A percentile compares a stretch with the other conserved stretches of the same genome.
These are phyloP conservation scores for Brenthis daphne DNA, from an alignment of 2,888 invertebrate genomes.

Conservation along the genomic window DNA sequence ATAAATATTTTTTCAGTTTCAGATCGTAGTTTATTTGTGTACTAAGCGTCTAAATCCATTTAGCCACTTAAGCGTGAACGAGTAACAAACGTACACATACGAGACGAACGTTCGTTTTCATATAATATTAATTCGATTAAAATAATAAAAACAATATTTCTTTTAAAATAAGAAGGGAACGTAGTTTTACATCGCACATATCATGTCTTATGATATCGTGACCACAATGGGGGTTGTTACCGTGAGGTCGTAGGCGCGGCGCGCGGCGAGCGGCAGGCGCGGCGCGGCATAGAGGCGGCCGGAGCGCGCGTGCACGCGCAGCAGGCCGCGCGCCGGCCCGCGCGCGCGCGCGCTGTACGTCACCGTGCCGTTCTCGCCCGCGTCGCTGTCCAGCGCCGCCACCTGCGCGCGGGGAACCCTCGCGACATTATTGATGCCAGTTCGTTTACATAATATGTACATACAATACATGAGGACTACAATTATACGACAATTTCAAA, in stretches of 20 bases:
- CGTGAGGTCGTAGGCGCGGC: slow-evolving; percentile 64
- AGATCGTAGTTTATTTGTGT: not conserved
- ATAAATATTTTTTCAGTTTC: no score
- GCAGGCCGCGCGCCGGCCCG: slow-evolving; percentile 89
- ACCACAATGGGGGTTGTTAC: slow-evolving; percentile 36
- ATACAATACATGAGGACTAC: not conserved
- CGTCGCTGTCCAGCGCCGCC: slow-evolving; percentile 91
- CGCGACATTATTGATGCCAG: no score
- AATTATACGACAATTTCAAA: not conserved
- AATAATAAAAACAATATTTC: no score
- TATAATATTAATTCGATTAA: not conserved
- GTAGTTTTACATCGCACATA: no score
- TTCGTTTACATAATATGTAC: not conserved
- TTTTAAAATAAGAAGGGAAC: no score
- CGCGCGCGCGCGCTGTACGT: slow-evolving; percentile 86
- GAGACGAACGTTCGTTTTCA: not conserved
- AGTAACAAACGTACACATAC: no score
- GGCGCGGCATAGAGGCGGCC: slow-evolving; percentile 91
- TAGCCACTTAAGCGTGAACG: no score
- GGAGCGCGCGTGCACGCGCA: slow-evolving; percentile 90
- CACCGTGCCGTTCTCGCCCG: slow-evolving; percentile 90
- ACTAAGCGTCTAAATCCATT: not conserved
- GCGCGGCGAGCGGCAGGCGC: slow-evolving; percentile 83
- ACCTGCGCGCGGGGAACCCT: slow-evolving; percentile 76
- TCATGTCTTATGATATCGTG: no score